Conservation (phyloP, 2,797 vertebrate genomes). For the Cirrhinus molitorella region DNA sequence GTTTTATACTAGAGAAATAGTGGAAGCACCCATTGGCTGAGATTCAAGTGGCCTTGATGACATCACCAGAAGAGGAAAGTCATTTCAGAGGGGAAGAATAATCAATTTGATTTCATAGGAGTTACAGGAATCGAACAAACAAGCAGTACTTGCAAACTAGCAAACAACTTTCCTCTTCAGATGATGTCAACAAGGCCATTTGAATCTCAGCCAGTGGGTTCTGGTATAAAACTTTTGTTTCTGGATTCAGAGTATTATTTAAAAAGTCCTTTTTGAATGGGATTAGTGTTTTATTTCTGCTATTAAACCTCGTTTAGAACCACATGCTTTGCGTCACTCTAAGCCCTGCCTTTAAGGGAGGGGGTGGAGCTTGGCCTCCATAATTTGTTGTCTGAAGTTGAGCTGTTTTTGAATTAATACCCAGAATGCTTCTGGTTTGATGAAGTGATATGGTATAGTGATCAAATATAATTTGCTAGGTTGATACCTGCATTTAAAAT, state of each 20-base stretch:
- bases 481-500: no score
- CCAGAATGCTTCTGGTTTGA: conserved; percentile 49
- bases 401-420: conserved; percentile 69
- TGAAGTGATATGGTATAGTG: no score
- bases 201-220: not conserved
- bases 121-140: not conserved
- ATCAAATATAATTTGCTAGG: no score
- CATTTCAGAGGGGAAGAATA: not conserved
- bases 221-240: no score
- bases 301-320: not conserved
- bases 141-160: no score
- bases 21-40: not conserved
- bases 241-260: not conserved
- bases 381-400: not conserved
- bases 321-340: not conserved
- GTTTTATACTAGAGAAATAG: not conserved
- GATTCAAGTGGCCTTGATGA: not conserved
- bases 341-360: not conserved
- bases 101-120: not conserved
- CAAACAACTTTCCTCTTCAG: not conserved
- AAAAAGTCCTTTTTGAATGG: not conserved
- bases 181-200: not conserved
- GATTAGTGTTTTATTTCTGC: not conserved
- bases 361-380: not conserved
- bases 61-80: not conserved